These are phyloP conservation scores for Drosophila kikkawai DNA, from an alignment of 1,140 invertebrate species.

Conservation along the genomic window DNA sequence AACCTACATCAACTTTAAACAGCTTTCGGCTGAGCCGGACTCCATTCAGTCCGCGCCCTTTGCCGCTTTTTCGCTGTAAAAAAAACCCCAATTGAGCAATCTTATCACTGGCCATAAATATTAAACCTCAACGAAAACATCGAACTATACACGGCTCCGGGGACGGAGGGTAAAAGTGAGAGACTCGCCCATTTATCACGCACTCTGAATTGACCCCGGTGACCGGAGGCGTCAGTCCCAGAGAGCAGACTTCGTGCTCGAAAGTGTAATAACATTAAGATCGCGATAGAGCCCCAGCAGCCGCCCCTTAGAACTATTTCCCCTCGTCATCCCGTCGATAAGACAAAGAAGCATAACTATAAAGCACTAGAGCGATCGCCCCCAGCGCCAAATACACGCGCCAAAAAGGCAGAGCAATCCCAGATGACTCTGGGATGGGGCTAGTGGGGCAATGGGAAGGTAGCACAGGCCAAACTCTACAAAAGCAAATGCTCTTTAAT, in stretches of 20 bases:
- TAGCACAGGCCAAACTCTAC: not conserved
- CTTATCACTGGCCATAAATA: slow-evolving; percentile 80
- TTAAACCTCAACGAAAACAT: slow-evolving; percentile 65
- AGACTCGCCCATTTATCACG: slow-evolving; percentile 78
- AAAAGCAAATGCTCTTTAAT: slow-evolving; percentile 4
- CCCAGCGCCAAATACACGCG: slow-evolving; percentile 47
- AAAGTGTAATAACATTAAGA: slow-evolving; percentile 54
- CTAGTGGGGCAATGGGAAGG: not conserved
- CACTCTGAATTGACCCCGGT: slow-evolving; percentile 74
- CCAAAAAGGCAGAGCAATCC: slow-evolving; percentile 41
- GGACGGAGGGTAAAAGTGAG: slow-evolving; percentile 7
- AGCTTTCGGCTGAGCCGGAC: slow-evolving; percentile 47
- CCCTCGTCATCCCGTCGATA: slow-evolving; percentile 40
- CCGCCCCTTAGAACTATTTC: slow-evolving; percentile 19
- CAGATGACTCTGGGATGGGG: slow-evolving; percentile 49
- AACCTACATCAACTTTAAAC: slow-evolving; percentile 79
- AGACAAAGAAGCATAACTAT: slow-evolving; percentile 61
- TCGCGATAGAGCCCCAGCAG: slow-evolving; percentile 39
- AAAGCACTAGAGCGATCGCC: slow-evolving; percentile 38
- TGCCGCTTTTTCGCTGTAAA: slow-evolving; percentile 5
- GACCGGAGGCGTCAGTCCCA: slow-evolving; percentile 49
- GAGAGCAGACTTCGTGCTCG: slow-evolving; percentile 25
- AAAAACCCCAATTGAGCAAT: slow-evolving; percentile 74
- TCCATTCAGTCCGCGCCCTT: slow-evolving; percentile 28
- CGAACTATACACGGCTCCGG: slow-evolving; percentile 10